Evolutionary conservation across 1,140 invertebrate genomes (phyloP).

Genomic region (Tetramorium parvispinum): DNA sequence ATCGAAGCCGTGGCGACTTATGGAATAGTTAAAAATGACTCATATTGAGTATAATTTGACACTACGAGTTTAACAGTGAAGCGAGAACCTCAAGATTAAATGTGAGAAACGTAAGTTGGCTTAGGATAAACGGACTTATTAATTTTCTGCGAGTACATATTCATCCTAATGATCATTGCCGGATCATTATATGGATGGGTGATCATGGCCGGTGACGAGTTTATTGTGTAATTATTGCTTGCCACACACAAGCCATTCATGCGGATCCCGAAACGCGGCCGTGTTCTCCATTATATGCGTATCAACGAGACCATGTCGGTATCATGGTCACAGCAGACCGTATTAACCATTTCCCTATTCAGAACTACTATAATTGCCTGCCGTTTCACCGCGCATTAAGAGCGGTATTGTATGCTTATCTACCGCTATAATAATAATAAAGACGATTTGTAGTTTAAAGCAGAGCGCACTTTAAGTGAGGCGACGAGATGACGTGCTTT

Average conservation of each 20-base stretch:
- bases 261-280: neutral
- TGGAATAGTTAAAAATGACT: no score
- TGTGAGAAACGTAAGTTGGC: neutral
- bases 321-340: constrained; percentile 1
- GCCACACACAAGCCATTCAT: neutral
- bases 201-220: neutral
- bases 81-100: neutral
- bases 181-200: neutral
- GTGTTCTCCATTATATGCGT: constrained; percentile 26
- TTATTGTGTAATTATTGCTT: neutral
- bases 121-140: neutral
- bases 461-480: neutral
- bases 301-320: constrained; percentile 35
- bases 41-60: no score
- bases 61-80: no score
- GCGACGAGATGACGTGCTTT: no score
- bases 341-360: constrained; percentile 42
- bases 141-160: neutral
- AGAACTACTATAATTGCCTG: constrained; percentile 26
- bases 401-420: constrained; percentile 24
- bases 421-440: constrained; percentile 35
- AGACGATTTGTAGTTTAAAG: neutral
- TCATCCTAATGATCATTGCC: neutral
- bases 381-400: constrained; percentile 26
- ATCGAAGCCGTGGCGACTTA: no score